Evolutionary conservation across 2,797 vertebrate genomes (phyloP), one percentile per base, ranked within the genome.

Genomic region (Poeciliopsis paucimaculata): DNA sequence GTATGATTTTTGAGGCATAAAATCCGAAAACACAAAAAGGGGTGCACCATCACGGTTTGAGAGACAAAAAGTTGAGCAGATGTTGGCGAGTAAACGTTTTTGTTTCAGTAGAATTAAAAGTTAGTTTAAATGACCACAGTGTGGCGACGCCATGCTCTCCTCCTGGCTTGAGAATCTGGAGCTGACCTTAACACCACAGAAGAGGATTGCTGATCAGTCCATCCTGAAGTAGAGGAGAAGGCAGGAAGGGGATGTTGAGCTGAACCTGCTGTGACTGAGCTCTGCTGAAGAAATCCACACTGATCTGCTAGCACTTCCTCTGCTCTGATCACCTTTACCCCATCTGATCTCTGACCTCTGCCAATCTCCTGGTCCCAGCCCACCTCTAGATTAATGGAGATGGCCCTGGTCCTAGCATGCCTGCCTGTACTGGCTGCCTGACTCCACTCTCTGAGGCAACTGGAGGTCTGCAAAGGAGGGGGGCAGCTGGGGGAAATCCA

Each of bases 61-160:
- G 20, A 68, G 36, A 39, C 31, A 66, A 66, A 68, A 8, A 20
- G 8, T 20, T 66, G 9, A 39, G 34, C 36, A 68, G 9, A 68
- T 41, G 10, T 68, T 26, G 20, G 9, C 3, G 20, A 41, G 64
- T 41, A 41, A 41, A 41, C 36, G 13, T 41, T 66, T 66, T 36
- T 68, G 60, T 15, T 64, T 36, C 20, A 64, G 31, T 36, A 64
- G 31, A 36, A 36, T 64, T 64, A 64, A 36, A 64, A 36, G 16
- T 20, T 41, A 11, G 34, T 77, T 90, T 86, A 95, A 82, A 98
- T 96, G 62, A 97, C 93, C 68, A 98, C 96, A 0, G 97, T 98
- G 94, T 98, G 97, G 20, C 96, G 96, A 1, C 97, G 95, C 96
- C 96, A 97, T 64, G 95, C 95, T 91, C 94, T 96, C 34, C 94